Conservation (phyloP, 2,797 vertebrate genomes). For the Astyanax mexicanus region DNA sequence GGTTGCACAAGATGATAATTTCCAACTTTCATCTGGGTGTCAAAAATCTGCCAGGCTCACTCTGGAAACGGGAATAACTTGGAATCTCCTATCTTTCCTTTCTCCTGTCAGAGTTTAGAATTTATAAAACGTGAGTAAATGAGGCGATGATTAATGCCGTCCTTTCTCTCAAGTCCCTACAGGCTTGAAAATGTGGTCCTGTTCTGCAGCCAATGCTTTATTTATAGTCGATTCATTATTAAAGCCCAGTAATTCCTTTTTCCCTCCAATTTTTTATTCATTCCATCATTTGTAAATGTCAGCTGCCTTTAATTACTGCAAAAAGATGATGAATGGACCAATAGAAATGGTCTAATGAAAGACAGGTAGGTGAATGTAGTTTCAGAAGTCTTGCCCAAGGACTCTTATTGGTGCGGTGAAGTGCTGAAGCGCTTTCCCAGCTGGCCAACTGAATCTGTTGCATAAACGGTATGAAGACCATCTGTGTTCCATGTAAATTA, state of each 20-base stretch:
- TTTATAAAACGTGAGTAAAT: neutral
- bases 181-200: neutral
- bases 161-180: neutral
- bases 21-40: neutral
- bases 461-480: too few relatives aligned
- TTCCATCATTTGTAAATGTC: neutral
- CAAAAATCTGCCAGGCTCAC: neutral
- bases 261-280: neutral
- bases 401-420: too few relatives aligned
- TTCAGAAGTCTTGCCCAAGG: too few relatives aligned
- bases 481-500: too few relatives aligned
- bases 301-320: too few relatives aligned
- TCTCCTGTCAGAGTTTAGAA: neutral
- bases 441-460: too few relatives aligned
- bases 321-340: too few relatives aligned
- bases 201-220: neutral
- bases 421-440: too few relatives aligned
- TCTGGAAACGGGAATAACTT: conserved; percentile 5
- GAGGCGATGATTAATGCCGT: neutral
- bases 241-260: neutral
- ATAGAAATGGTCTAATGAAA: too few relatives aligned
- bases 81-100: conserved; percentile 7
- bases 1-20: conserved; percentile 38
- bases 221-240: neutral
- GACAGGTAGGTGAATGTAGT: too few relatives aligned